Evolutionary conservation across 2,797 vertebrate genomes (phyloP).

Genomic region (Leptatherina wallacei): DNA sequence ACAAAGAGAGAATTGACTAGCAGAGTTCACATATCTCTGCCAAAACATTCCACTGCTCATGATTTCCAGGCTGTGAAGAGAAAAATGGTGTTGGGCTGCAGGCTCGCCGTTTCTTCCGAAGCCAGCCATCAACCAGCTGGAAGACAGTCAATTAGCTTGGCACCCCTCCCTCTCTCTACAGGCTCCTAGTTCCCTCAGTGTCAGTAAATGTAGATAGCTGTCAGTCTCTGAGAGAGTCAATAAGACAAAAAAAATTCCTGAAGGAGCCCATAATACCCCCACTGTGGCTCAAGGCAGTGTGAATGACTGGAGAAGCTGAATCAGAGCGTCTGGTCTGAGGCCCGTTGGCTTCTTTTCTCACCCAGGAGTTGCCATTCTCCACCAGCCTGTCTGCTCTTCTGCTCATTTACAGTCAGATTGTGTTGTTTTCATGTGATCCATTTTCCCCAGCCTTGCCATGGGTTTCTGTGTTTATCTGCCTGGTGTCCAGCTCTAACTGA

Average conservation of each 20-base stretch:
- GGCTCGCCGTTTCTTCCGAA: conserved; percentile 43
- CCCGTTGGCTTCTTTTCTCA: conserved; percentile 53
- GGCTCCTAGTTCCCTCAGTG: conserved; percentile 57
- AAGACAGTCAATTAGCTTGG: conserved; percentile 76
- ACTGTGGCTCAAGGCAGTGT: conserved; percentile 58
- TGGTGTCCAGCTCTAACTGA: conserved; percentile 51
- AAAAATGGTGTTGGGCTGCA: conserved; percentile 39
- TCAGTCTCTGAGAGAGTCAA: conserved; percentile 71
- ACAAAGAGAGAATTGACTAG: conserved; percentile 30
- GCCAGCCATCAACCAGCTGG: conserved; percentile 65
- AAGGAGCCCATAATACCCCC: conserved; percentile 62
- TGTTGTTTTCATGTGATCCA: conserved; percentile 63
- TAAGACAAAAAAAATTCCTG: conserved; percentile 41
- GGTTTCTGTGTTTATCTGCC: conserved; percentile 38
- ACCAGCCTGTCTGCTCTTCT: conserved; percentile 30
- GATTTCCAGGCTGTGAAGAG: conserved; percentile 38
- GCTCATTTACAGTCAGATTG: conserved; percentile 70
- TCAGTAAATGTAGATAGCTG: conserved; percentile 80
- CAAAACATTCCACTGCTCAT: conserved; percentile 46
- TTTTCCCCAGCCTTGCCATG: conserved; percentile 59
- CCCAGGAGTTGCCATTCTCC: conserved; percentile 19
- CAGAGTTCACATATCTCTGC: conserved; percentile 35
- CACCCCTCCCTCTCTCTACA: conserved; percentile 44
- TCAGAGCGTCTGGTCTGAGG: conserved; percentile 57
- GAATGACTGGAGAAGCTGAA: conserved; percentile 65